phyloP scores from a whole-genome alignment of 1,140 invertebrate species.

The Drosophila kepulauana region DNA sequence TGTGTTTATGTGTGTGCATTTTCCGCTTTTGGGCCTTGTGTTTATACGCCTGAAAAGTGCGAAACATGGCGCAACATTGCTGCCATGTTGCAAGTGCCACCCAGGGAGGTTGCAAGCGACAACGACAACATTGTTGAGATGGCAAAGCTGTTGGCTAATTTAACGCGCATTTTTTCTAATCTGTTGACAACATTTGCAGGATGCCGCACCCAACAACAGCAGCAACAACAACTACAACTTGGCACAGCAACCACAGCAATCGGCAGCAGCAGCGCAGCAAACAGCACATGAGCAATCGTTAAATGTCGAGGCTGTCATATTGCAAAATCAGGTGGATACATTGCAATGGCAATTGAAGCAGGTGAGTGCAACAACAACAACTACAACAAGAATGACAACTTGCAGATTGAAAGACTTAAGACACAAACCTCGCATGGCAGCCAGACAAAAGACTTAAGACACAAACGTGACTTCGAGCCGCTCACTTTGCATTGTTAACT shows the following conservation, averaged over 20 bases:
- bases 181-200: slow-evolving; percentile 77
- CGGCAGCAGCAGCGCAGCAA: background rate
- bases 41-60: too few species aligned
- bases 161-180: slow-evolving; percentile 68
- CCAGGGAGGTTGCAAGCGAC: slow-evolving; percentile 24
- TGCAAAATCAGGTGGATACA: slow-evolving; percentile 91
- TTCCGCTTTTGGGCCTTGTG: slow-evolving; percentile 69
- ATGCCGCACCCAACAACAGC: slow-evolving; percentile 69
- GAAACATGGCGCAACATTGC: slow-evolving; percentile 33
- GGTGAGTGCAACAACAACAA: slow-evolving; percentile 85
- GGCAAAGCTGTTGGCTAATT: slow-evolving; percentile 61
- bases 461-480: slow-evolving; percentile 45
- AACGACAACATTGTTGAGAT: slow-evolving; percentile 72
- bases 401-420: slow-evolving; percentile 62
- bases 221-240: slow-evolving; percentile 29
- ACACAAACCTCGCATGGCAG: slow-evolving; percentile 41
- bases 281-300: slow-evolving; percentile 46
- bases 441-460: slow-evolving; percentile 65
- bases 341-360: slow-evolving; percentile 93
- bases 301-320: slow-evolving; percentile 88
- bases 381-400: slow-evolving; percentile 9
- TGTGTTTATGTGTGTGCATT: slow-evolving; percentile 14
- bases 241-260: slow-evolving; percentile 47
- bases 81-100: slow-evolving; percentile 35
- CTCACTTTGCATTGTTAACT: slow-evolving; percentile 36